These are phyloP conservation scores for Drosophila carrolli DNA, from an alignment of 1,140 invertebrate species.

Conservation along the genomic window DNA sequence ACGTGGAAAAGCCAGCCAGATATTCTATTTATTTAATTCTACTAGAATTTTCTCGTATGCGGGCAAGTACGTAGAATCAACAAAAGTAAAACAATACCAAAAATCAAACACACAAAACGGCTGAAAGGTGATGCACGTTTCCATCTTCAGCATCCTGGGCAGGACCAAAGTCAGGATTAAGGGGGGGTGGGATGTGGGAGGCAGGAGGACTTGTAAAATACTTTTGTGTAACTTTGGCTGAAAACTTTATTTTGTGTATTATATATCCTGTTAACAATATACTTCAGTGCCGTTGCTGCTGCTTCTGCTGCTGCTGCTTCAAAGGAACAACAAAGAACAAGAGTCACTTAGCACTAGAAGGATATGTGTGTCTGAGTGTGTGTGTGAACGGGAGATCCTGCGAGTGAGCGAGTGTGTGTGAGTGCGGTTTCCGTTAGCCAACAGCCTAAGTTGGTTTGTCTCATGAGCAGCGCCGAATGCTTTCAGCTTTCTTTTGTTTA, in stretches of 20 bases:
- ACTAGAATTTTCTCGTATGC: slow-evolving; percentile 24
- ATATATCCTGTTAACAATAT: slow-evolving; percentile 84
- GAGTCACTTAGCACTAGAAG: slow-evolving; percentile 74
- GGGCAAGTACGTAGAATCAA: slow-evolving; percentile 54
- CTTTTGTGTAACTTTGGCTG: slow-evolving; percentile 83
- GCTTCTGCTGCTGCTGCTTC: slow-evolving; percentile 54
- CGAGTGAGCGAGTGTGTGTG: slow-evolving; percentile 46
- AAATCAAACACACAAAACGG: slow-evolving; percentile 77
- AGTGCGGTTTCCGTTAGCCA: slow-evolving; percentile 81
- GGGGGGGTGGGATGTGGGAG: neutral
- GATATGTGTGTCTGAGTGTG: slow-evolving; percentile 38
- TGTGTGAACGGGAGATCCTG: slow-evolving; percentile 17
- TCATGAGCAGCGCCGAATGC: slow-evolving; percentile 66
- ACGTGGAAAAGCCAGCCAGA: slow-evolving; percentile 14
- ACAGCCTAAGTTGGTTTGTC: slow-evolving; percentile 76
- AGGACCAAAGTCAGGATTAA: slow-evolving; percentile 13
- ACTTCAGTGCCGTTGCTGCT: slow-evolving; percentile 63
- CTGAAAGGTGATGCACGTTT: slow-evolving; percentile 73
- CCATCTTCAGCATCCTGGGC: slow-evolving; percentile 12
- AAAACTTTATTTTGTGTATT: slow-evolving; percentile 83
- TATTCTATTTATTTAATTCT: slow-evolving; percentile 66
- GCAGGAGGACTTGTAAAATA: slow-evolving; percentile 76
- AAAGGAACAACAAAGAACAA: slow-evolving; percentile 78
- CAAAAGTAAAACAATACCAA: slow-evolving; percentile 82
- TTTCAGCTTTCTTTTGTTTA: slow-evolving; percentile 79